Conservation (phyloP, 2,888 invertebrate species). For the Dynastes hyllus region DNA sequence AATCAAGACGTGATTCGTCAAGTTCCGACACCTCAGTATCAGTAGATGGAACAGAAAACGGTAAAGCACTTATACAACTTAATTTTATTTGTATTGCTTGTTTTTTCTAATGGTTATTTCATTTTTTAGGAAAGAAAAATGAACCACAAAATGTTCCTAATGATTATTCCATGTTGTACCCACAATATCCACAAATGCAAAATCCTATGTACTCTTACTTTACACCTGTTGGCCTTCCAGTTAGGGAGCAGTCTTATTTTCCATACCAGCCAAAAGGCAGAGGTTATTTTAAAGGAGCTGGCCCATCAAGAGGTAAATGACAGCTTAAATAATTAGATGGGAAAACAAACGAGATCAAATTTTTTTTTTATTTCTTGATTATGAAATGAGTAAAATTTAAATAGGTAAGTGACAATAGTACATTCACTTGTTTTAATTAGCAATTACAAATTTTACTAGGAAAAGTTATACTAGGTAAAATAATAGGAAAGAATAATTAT, state of each 20-base stretch:
- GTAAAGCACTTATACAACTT: background rate
- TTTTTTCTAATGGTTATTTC: background rate
- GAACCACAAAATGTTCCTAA: background rate
- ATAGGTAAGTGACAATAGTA: too few species aligned
- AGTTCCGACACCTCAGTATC: conserved; percentile 62
- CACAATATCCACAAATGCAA: conserved; percentile 32
- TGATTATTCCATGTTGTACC: conserved; percentile 26
- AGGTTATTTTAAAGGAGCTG: conserved; percentile 63
- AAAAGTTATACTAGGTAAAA: too few species aligned
- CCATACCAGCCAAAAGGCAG: conserved; percentile 59
- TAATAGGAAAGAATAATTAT: too few species aligned
- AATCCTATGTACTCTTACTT: conserved; percentile 48
- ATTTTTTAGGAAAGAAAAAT: conserved; percentile 1
- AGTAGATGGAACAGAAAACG: conserved; percentile 43
- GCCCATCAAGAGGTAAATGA: conserved; percentile 63
- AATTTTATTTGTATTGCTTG: too few species aligned
- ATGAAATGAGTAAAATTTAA: too few species aligned
- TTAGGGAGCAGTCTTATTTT: conserved; percentile 61
- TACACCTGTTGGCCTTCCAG: conserved; percentile 42
- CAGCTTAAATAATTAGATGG: background rate
- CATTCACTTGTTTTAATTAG: too few species aligned
- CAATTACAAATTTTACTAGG: too few species aligned
- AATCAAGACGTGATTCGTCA: conserved; percentile 56
- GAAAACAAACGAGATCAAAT: too few species aligned
- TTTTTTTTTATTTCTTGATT: too few species aligned